Conservation (phyloP, 2,113 vertebrate species). For the Notarius lentiginosus region DNA sequence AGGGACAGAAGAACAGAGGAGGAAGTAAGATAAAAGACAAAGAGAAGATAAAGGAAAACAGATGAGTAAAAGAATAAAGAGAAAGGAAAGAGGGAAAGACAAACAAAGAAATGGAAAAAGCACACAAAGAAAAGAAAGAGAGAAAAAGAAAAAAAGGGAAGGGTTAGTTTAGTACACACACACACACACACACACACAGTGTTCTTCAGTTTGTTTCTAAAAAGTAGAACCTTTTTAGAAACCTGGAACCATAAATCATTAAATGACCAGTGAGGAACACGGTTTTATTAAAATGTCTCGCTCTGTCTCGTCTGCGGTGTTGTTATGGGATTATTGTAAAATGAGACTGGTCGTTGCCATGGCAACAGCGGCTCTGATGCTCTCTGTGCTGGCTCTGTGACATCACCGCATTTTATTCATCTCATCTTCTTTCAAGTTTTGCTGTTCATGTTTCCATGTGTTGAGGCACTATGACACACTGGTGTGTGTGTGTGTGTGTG, state of each 20-base stretch:
- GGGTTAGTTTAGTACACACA: neutral
- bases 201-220: neutral
- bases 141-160: neutral
- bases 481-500: neutral
- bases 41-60: neutral
- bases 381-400: neutral
- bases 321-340: neutral
- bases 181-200: neutral
- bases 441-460: neutral
- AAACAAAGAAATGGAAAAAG: neutral
- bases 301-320: neutral
- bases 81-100: neutral
- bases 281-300: neutral
- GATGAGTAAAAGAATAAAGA: neutral
- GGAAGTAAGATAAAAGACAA: neutral
- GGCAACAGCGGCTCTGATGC: constrained; percentile 1
- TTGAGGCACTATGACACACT: neutral
- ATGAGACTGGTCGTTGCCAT: neutral
- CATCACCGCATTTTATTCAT: neutral
- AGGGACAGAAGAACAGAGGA: neutral
- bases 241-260: neutral
- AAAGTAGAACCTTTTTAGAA: neutral
- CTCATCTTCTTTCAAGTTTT: neutral
- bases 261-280: neutral
- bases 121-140: neutral